These are phyloP conservation scores for Drosophila nr. fundita DNA, from an alignment of 2,888 invertebrate genomes.

Conservation along the genomic window DNA sequence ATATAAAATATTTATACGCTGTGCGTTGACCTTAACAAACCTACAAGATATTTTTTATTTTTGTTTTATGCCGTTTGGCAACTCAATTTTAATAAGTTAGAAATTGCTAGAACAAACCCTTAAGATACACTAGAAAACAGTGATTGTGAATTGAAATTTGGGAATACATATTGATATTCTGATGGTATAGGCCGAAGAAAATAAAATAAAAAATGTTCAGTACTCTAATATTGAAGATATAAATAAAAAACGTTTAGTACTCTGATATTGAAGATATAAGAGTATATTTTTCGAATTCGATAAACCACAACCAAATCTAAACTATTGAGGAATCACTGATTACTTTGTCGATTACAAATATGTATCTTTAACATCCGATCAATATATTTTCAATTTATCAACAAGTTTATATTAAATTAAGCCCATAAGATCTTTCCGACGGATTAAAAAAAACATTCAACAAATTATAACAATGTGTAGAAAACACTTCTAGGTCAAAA, in stretches of 20 bases:
- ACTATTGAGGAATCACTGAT: no score
- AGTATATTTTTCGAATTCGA: no score
- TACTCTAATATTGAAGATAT: no score
- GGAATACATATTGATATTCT: background rate
- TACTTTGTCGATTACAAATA: no score
- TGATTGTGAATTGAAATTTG: background rate
- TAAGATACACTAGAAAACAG: background rate
- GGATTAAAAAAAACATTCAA: background rate
- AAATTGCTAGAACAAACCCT: background rate
- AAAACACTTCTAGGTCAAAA: background rate
- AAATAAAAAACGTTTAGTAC: background rate
- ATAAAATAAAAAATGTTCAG: background rate
- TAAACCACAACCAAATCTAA: no score
- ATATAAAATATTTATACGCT: background rate
- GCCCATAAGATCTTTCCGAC: background rate
- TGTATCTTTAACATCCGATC: no score
- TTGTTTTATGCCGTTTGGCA: background rate
- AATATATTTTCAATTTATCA: no score
- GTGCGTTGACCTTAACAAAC: background rate
- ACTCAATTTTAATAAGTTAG: background rate
- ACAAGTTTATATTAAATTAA: no score
- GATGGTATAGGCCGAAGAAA: background rate
- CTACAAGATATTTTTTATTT: background rate
- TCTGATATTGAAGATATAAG: background rate
- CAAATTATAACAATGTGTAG: background rate